Percentiles rank a stretch among this genome's conserved stretches.
phyloP scores from a whole-genome alignment of 2,888 invertebrate genomes.

The Neoitamus cyanurus region DNA sequence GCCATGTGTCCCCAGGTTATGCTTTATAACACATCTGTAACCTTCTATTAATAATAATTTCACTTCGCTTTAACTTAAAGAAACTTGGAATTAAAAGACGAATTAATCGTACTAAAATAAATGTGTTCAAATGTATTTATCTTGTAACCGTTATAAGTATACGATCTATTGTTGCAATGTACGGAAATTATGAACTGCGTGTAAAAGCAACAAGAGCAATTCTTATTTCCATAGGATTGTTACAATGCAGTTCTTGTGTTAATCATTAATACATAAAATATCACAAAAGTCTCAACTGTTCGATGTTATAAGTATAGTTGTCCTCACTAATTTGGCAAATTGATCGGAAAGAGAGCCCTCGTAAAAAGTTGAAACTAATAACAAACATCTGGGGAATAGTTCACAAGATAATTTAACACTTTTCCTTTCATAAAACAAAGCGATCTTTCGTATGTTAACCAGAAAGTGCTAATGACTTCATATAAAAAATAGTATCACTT shows the following conservation, averaged over 20 bases:
- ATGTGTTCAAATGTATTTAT: neutral
- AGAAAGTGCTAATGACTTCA: too few species aligned
- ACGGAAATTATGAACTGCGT: neutral
- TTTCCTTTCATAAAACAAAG: neutral
- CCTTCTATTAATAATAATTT: too few species aligned
- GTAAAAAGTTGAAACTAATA: too few species aligned
- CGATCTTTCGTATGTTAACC: too few species aligned
- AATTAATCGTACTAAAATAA: neutral
- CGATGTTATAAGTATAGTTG: neutral
- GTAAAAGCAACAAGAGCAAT: neutral
- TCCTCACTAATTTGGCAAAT: neutral
- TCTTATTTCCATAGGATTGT: neutral
- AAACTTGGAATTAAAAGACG: too few species aligned
- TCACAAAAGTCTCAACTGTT: neutral
- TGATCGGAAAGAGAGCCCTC: too few species aligned
- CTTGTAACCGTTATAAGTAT: neutral
- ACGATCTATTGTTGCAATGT: neutral
- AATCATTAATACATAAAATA: neutral
- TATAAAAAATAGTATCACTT: slow-evolving; percentile 1
- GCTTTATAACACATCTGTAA: too few species aligned
- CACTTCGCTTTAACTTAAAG: too few species aligned
- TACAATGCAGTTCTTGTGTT: neutral
- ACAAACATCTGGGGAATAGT: neutral
- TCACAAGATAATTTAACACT: neutral
- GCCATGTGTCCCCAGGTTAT: too few species aligned